Evolutionary conservation across 2,113 vertebrate genomes (phyloP).

Genomic region (Salvelinus alpinus): DNA sequence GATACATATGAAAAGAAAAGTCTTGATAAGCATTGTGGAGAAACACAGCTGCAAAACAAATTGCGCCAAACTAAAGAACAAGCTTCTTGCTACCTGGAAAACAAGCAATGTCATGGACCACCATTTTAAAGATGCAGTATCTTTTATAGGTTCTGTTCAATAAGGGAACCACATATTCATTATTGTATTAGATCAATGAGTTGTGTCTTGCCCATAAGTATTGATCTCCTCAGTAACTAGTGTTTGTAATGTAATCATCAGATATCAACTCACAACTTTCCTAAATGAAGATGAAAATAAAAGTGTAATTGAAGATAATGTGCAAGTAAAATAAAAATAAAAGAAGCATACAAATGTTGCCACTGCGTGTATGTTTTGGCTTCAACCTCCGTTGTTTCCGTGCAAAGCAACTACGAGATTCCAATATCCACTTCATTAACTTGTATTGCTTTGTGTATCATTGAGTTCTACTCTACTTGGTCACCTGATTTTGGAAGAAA

Average conservation of each 20-base stretch:
- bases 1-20: constrained; percentile 8
- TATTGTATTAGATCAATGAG: not conserved
- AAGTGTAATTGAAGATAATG: no score
- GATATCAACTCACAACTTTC: not conserved
- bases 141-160: constrained; percentile 45
- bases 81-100: constrained; percentile 6
- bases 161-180: not conserved
- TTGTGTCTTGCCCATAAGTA: not conserved
- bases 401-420: no score
- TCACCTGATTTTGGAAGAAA: no score
- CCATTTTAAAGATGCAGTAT: constrained; percentile 87
- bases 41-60: constrained; percentile 13
- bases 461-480: no score
- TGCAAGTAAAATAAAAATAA: not conserved
- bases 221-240: constrained; percentile 66
- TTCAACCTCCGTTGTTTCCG: not conserved
- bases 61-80: not conserved
- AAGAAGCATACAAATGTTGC: not conserved
- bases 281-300: constrained; percentile 18
- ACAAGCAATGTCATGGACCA: constrained; percentile 58
- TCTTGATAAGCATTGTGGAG: constrained; percentile 5
- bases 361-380: not conserved
- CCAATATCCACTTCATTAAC: no score
- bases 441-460: no score
- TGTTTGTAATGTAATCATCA: not conserved